These are phyloP conservation scores for Psammodynastes pulverulentus DNA, from an alignment of 2,113 vertebrate genomes.

Conservation along the genomic window DNA sequence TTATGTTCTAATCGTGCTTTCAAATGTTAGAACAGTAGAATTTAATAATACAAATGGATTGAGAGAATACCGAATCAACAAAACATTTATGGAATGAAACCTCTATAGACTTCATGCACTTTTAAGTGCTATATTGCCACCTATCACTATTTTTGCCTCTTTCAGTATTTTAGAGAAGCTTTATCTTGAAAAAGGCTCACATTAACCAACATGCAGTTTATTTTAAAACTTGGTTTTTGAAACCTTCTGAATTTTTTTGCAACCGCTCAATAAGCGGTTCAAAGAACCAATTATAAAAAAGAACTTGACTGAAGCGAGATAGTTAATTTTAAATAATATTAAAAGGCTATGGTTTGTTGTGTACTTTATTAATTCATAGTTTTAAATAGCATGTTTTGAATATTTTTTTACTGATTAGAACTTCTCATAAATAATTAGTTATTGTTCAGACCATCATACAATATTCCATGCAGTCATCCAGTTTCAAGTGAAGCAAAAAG, in stretches of 20 bases:
- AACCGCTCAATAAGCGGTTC: background rate
- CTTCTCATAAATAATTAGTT: background rate
- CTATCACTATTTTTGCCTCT: background rate
- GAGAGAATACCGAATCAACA: constrained; percentile 8
- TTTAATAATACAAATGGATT: background rate
- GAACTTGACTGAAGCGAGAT: background rate
- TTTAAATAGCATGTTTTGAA: background rate
- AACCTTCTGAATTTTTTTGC: background rate
- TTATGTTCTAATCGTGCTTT: background rate
- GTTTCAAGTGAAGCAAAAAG: background rate
- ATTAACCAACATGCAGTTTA: background rate
- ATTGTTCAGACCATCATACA: background rate
- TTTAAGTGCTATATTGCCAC: background rate
- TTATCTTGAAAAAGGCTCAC: background rate
- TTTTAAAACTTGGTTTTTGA: background rate
- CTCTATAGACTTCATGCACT: background rate
- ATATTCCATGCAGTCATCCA: background rate
- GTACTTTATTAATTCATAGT: background rate
- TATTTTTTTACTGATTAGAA: background rate
- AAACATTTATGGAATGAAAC: background rate
- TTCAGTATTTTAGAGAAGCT: background rate
- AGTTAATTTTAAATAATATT: background rate
- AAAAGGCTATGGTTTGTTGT: background rate
- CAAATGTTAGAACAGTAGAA: constrained; percentile 6
- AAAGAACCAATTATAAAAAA: background rate